phyloP scores from a whole-genome alignment of 2,797 vertebrate species.

The Trachops cirrhosus region DNA sequence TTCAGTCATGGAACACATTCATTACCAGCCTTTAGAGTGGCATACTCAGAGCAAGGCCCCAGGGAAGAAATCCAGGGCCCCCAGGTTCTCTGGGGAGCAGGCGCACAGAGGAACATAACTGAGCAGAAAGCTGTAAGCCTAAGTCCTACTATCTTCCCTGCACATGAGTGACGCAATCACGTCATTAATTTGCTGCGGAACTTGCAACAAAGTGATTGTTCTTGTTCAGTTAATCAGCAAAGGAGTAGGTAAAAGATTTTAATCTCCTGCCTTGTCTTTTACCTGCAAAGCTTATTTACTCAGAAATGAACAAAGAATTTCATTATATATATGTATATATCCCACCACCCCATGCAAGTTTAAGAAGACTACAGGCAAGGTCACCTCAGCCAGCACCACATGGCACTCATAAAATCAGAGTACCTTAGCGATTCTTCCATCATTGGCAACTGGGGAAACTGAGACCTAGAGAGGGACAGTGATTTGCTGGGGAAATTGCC shows the following conservation, averaged over 20 bases:
- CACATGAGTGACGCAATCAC: conserved; percentile 77
- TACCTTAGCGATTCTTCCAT: background rate
- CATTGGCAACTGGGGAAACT: background rate
- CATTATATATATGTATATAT: background rate
- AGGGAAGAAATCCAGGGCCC: conserved; percentile 43
- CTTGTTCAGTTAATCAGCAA: conserved; percentile 78
- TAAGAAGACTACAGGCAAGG: background rate
- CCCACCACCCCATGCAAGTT: background rate
- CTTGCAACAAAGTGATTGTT: conserved; percentile 62
- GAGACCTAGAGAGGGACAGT: background rate
- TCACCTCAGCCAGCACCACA: background rate
- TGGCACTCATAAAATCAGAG: background rate
- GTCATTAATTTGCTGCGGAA: conserved; percentile 60
- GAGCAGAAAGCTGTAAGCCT: conserved; percentile 59
- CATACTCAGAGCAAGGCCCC: conserved; percentile 60
- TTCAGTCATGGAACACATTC: conserved; percentile 70
- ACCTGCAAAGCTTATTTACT: conserved; percentile 41
- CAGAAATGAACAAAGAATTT: conserved; percentile 45
- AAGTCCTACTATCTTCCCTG: conserved; percentile 65
- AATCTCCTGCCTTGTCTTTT: conserved; percentile 65
- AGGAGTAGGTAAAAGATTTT: conserved; percentile 74
- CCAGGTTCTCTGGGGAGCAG: conserved; percentile 18
- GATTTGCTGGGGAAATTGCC: background rate
- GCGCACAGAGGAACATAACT: conserved; percentile 42
- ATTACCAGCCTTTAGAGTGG: conserved; percentile 71